Conservation (phyloP, 1,140 invertebrate genomes). For the Aphelenchoides besseyi region DNA sequence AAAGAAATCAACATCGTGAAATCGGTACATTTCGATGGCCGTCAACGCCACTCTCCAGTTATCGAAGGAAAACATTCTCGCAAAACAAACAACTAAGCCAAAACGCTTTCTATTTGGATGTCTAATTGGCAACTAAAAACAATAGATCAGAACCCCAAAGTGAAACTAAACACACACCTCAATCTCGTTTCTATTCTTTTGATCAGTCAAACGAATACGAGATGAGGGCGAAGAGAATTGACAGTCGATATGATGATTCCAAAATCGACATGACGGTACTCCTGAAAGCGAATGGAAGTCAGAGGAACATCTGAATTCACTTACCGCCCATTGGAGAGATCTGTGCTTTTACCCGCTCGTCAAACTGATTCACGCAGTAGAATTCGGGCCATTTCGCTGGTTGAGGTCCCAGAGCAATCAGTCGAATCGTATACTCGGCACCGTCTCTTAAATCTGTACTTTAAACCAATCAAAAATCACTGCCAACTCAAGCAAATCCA, state of each 20-base stretch:
- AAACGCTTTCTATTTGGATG: not conserved
- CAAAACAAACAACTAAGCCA: slow-evolving; percentile 13
- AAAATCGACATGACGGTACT: not conserved
- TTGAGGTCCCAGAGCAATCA: slow-evolving; percentile 3
- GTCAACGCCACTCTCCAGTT: slow-evolving; percentile 12
- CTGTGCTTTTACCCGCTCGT: not conserved
- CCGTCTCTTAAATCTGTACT: no score
- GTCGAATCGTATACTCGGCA: not conserved
- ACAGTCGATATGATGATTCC: slow-evolving; percentile 4
- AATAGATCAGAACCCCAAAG: not conserved
- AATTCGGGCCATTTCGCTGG: not conserved
- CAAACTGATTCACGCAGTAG: not conserved
- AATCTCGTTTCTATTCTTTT: not conserved
- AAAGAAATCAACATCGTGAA: slow-evolving; percentile 13
- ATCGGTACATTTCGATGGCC: slow-evolving; percentile 4
- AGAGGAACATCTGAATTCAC: no score
- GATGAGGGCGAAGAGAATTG: not conserved
- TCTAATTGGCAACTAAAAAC: slow-evolving; percentile 5
- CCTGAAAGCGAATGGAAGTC: no score
- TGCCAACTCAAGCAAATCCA: not conserved
- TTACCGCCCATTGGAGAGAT: not conserved
- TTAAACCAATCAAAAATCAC: not conserved
- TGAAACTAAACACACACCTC: not conserved
- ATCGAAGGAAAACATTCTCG: slow-evolving; percentile 8
- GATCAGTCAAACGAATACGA: not conserved